Conservation (phyloP, 2,888 invertebrate species). For the Loripinus fragilis region DNA sequence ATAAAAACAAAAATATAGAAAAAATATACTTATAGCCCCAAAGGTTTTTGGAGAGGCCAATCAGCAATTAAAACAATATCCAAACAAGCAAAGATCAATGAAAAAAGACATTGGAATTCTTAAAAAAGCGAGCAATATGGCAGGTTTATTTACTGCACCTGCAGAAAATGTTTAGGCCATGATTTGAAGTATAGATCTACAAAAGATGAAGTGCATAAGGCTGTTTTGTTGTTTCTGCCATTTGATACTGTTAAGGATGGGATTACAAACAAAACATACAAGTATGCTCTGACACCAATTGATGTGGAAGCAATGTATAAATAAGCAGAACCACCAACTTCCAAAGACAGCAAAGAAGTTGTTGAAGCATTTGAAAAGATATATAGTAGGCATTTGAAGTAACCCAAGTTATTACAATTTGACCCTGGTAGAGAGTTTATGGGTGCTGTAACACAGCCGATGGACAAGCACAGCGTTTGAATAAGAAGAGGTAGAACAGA, state of each 20-base stretch:
- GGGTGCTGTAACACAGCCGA: too few species aligned
- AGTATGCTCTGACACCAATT: too few species aligned
- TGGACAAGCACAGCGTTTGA: constrained; percentile 11
- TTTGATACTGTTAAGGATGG: constrained; percentile 26
- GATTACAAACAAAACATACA: constrained; percentile 35
- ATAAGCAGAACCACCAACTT: constrained; percentile 56
- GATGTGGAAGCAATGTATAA: constrained; percentile 53
- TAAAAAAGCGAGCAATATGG: too few species aligned
- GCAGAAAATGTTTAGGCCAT: constrained; percentile 43
- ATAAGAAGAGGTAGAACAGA: background rate
- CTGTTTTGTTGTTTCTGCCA: too few species aligned
- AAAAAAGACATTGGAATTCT: constrained; percentile 18
- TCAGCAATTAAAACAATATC: constrained; percentile 38
- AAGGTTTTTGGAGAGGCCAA: constrained; percentile 43
- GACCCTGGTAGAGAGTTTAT: too few species aligned
- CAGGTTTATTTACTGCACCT: constrained; percentile 50
- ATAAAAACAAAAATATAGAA: background rate
- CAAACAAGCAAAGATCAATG: constrained; percentile 41
- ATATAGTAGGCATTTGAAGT: constrained; percentile 39
- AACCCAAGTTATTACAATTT: constrained; percentile 54
- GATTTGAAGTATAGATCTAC: constrained; percentile 49
- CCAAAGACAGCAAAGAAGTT: constrained; percentile 52
- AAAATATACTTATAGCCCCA: constrained; percentile 43
- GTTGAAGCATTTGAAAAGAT: too few species aligned
- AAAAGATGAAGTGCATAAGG: constrained; percentile 50